Percentiles rank a stretch among this genome's conserved stretches.
phyloP scores from a whole-genome alignment of 2,113 vertebrate genomes.

The Poeciliopsis occidentalis region DNA sequence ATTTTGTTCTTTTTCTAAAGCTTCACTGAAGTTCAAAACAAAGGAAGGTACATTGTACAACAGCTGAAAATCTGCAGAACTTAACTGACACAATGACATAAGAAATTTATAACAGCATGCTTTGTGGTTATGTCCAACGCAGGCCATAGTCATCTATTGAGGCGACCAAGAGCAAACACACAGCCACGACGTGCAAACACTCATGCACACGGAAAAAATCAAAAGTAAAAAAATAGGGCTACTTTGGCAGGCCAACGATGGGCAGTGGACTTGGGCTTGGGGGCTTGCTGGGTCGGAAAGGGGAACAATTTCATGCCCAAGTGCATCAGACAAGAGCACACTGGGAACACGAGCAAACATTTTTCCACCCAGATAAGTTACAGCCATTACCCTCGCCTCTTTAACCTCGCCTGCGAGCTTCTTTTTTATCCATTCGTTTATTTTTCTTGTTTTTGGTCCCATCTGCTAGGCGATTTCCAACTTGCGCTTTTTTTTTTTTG shows the following conservation, averaged over 20 bases:
- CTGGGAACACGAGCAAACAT: slow-evolving; percentile 68
- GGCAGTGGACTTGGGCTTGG: slow-evolving; percentile 43
- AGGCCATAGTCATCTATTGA: too few relatives aligned
- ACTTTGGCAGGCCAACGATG: slow-evolving; percentile 36
- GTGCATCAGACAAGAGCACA: slow-evolving; percentile 67
- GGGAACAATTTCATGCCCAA: slow-evolving; percentile 74
- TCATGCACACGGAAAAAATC: slow-evolving; percentile 25
- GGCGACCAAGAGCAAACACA: slow-evolving; percentile 38
- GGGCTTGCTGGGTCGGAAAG: slow-evolving; percentile 63
- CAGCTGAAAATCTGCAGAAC: too few relatives aligned
- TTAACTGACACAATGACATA: too few relatives aligned
- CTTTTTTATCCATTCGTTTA: not conserved
- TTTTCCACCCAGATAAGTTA: slow-evolving; percentile 75
- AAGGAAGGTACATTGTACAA: too few relatives aligned
- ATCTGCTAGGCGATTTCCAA: slow-evolving; percentile 16
- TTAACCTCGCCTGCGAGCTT: slow-evolving; percentile 66
- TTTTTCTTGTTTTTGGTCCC: slow-evolving; percentile 40
- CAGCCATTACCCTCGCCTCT: slow-evolving; percentile 76
- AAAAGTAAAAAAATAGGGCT: not conserved
- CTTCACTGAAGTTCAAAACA: too few relatives aligned
- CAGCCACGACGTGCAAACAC: slow-evolving; percentile 6
- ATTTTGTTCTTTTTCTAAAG: too few relatives aligned
- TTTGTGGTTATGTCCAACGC: too few relatives aligned
- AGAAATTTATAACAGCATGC: too few relatives aligned
- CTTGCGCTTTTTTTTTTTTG: not conserved